Evolutionary conservation across 2,113 vertebrate species (phyloP), one percentile per base, ranked within the genome.

Genomic region (Stictonetta naevosa): DNA sequence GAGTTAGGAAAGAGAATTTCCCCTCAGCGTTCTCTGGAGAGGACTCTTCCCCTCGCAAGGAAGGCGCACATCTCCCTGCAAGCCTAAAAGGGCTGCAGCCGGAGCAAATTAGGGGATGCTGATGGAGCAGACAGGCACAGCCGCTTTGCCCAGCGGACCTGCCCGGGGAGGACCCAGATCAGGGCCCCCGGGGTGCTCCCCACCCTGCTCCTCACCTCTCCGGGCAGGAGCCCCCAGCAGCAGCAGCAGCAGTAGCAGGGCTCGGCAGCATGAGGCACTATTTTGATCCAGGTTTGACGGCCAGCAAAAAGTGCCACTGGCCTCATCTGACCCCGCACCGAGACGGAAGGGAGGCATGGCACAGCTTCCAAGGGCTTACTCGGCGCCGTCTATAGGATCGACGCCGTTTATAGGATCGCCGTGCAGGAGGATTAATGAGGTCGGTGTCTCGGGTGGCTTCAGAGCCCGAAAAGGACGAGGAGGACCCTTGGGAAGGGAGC

Each of bases 191-290:
- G 11, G 0, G 4, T 0, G 13, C 75, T 56, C 31, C 38, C 52
- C 33, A 13, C 8, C 28, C 28, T 31, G 8, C 13, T 83, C 14
- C 79, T 8, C 0, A 28, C 46, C 38, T 0, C 0, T 38, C 9
- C 4, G 25, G 68, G 38, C 68, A 69, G 63, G 53, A 68, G 10
- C 5, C 4, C 38, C 5, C 4, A 46, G 53, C 12, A 48, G 46
- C 46, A 48, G 46, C 44, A 8, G 38, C 3, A 4, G 68, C 17
- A 7, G 96, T 88, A 84, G 96, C 94, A 15, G 18, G 31, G 77
- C 94, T 87, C 83, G 68, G 96, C 96, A 95, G 95, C 73, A 1
- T 85, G 91, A 72, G 96, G 95, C 96, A 95, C 95, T 94, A 55
- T 86, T 88, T 86, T 88, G 94, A 78, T 88, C 80, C 91, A 96